phyloP scores from a whole-genome alignment of 2,113 vertebrate species.

The Hypocryptadius cinnamomeus region DNA sequence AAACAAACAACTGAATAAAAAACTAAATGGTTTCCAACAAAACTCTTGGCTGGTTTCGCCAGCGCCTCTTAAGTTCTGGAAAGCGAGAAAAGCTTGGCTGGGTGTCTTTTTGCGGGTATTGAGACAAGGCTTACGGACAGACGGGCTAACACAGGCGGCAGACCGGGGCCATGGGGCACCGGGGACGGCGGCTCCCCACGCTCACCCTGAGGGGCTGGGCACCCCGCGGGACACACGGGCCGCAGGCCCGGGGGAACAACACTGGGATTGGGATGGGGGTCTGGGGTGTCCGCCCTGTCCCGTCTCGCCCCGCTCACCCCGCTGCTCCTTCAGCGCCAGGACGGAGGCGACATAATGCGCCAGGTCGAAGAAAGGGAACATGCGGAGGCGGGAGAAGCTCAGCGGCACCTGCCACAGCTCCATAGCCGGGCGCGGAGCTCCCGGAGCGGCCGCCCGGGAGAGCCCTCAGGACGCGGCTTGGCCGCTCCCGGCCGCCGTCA shows the following conservation, averaged over 20 bases:
- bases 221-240: neutral
- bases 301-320: constrained; percentile 72
- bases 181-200: neutral
- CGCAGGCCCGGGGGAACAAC: too few species aligned
- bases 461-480: neutral
- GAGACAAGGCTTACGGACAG: fast-evolving
- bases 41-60: neutral
- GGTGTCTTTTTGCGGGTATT: neutral
- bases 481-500: neutral
- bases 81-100: neutral
- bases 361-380: constrained; percentile 93
- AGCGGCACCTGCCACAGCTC: constrained; percentile 66
- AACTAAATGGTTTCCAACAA: neutral
- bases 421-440: constrained; percentile 2
- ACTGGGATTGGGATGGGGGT: neutral
- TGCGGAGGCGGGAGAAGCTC: constrained; percentile 78
- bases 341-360: constrained; percentile 88
- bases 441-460: neutral
- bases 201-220: too few species aligned
- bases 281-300: neutral
- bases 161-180: fast-evolving
- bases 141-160: fast-evolving
- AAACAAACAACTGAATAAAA: neutral
- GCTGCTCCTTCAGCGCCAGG: constrained; percentile 83
- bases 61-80: neutral